phyloP scores from a whole-genome alignment of 1,140 invertebrate species.

The Trigoniulus corallinus region DNA sequence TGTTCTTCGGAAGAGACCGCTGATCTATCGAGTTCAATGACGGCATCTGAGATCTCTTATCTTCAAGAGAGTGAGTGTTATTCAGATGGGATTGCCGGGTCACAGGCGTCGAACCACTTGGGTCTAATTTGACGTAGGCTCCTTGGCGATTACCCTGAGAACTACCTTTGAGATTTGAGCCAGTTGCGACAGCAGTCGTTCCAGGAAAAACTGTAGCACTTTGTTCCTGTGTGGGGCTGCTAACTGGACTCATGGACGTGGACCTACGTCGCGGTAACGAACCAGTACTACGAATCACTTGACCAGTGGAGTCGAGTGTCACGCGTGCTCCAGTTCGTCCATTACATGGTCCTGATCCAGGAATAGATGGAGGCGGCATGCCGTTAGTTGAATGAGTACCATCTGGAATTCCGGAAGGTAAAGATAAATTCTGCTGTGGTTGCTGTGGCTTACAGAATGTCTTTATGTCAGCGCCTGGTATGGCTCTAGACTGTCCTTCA shows the following conservation, averaged over 20 bases:
- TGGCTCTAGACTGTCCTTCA: not conserved
- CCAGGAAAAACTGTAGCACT: not conserved
- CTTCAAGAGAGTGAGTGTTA: too few species aligned
- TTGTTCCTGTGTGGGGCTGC: not conserved
- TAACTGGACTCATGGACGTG: not conserved
- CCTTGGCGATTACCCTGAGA: too few species aligned
- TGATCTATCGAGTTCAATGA: too few species aligned
- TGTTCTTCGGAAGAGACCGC: too few species aligned
- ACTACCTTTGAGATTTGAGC: too few species aligned
- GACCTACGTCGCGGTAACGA: constrained; percentile 11
- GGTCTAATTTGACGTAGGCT: too few species aligned
- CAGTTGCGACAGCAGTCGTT: not conserved
- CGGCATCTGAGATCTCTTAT: too few species aligned
- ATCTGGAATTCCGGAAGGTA: too few species aligned
- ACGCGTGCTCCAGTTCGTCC: constrained; percentile 11
- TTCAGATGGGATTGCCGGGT: not conserved
- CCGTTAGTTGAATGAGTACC: too few species aligned
- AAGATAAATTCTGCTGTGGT: too few species aligned
- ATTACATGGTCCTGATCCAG: not conserved
- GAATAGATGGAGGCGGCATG: too few species aligned
- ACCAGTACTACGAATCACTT: constrained; percentile 15
- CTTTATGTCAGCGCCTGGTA: not conserved
- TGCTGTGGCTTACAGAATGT: not conserved
- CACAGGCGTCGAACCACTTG: not conserved
- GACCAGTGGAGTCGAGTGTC: constrained; percentile 14